A percentile compares a stretch with the other conserved stretches of the same genome.
These are phyloP conservation scores for Falco columbarius DNA, from an alignment of 2,797 vertebrate genomes.

Conservation along the genomic window DNA sequence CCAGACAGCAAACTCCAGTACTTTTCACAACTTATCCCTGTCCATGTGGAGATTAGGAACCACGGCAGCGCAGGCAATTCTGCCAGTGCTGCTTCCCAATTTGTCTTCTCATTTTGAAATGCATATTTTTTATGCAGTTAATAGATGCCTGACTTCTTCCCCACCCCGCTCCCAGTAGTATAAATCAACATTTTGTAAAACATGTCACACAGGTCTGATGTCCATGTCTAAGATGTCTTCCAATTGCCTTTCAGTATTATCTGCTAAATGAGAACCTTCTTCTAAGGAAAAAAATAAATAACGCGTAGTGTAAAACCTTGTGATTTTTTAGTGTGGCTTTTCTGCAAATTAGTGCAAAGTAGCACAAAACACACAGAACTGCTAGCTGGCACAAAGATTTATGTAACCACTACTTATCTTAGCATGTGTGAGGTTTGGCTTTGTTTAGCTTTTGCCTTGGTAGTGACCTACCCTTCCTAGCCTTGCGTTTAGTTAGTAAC, in stretches of 20 bases:
- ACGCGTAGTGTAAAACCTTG: neutral
- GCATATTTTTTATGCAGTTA: neutral
- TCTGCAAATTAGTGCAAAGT: neutral
- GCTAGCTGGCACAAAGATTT: neutral
- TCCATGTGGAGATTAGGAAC: neutral
- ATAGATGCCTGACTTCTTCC: neutral
- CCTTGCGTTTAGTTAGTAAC: conserved; percentile 25
- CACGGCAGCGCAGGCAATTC: neutral
- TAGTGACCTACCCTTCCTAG: neutral
- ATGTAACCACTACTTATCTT: neutral
- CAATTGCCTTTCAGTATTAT: neutral
- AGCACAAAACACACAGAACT: neutral
- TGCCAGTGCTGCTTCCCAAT: neutral
- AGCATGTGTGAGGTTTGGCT: neutral
- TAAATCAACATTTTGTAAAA: neutral
- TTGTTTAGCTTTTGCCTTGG: neutral
- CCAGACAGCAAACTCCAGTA: neutral
- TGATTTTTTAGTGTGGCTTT: neutral
- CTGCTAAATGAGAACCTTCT: neutral
- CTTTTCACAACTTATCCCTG: neutral
- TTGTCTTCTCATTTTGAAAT: neutral
- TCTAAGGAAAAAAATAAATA: neutral
- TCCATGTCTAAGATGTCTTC: neutral
- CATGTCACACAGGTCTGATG: neutral
- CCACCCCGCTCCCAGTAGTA: rapidly evolving